Base-by-base conservation (phyloP, 2,888 invertebrate species). In the Callimorpha dominula region DNA sequence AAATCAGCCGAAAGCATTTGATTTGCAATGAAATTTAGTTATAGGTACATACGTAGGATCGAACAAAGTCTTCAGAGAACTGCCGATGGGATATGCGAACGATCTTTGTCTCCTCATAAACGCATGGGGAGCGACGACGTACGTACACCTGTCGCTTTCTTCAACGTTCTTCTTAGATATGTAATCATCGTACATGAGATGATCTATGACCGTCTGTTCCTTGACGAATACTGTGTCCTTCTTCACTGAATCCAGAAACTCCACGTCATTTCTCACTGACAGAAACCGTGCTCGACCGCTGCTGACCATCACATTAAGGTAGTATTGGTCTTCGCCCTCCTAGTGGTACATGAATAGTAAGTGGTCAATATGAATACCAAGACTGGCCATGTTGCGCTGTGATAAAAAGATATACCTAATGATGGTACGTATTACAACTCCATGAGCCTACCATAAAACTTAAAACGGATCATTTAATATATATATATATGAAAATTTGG, bases 121-220 rank as follows among this genome's bases (percentile, higher is more conserved):
- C 0, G 97, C 92, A 65, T 97, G 96, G 31, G 97, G 97, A 11
- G 98, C 97, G 70, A 97, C 96, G 0, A 98, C 98, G 87, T 97
- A 98, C 0, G 97, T 97, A 86, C 98, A 98, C 70, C 98, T 96
- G 0, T 97, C 91, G 15, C 94, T 93, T 86, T 98, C 97, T 0
- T 95, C 94, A 0, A 96, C 88, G 0, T 94, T 95, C 78, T 96
- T 92, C 49, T 94, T 88, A 0, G 97, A 94, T 74, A 96, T 91
- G 85, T 98, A 98, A 86, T 98, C 97, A 1, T 94, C 89, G 81
- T 97, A 97, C 93, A 98, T 96, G 8, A 97, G 92, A 79, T 97
- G 96, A 83, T 97, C 97, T 9, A 98, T 96, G 0, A 97, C 96
- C 0, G 97, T 96, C 71, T 96, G 96, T 84, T 98, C 98, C n/a